phyloP scores from a whole-genome alignment of 2,113 vertebrate species.

The Garra rufa region DNA sequence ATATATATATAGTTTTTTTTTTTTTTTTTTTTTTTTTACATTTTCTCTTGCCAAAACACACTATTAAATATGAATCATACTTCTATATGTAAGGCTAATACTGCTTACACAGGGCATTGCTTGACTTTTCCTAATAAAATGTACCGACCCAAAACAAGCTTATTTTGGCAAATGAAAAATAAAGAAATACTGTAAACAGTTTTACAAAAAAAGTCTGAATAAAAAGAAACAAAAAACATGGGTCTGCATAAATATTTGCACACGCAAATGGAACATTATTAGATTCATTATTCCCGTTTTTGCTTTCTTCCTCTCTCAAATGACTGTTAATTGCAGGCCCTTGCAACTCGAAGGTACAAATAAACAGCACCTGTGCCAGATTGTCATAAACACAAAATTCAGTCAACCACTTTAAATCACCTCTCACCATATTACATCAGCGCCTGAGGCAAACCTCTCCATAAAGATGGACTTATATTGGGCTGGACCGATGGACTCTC shows the following conservation, averaged over 20 bases:
- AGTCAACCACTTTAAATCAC: slow-evolving; percentile 55
- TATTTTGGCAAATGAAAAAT: slow-evolving; percentile 21
- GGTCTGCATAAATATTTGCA: slow-evolving; percentile 67
- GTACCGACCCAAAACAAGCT: not conserved
- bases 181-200: slow-evolving; percentile 14
- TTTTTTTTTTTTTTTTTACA: no score
- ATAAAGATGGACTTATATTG: not conserved
- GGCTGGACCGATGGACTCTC: not conserved
- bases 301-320: slow-evolving; percentile 73
- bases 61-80: slow-evolving; percentile 25
- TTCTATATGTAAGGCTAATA: not conserved
- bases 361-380: slow-evolving; percentile 54
- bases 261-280: slow-evolving; percentile 60
- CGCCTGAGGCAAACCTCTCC: not conserved
- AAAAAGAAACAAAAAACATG: slow-evolving; percentile 59
- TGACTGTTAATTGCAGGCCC: slow-evolving; percentile 63
- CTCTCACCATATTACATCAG: slow-evolving; percentile 36
- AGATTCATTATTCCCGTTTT: slow-evolving; percentile 58
- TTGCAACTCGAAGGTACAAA: slow-evolving; percentile 65
- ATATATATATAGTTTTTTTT: not conserved
- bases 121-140: slow-evolving; percentile 28
- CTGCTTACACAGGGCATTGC: slow-evolving; percentile 1
- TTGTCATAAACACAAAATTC: slow-evolving; percentile 57
- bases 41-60: not conserved
- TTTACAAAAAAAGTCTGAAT: slow-evolving; percentile 59